Evolutionary conservation across 2,888 invertebrate species (phyloP), one percentile per base, ranked within the genome.

Genomic region (Tigriopus californicus): DNA sequence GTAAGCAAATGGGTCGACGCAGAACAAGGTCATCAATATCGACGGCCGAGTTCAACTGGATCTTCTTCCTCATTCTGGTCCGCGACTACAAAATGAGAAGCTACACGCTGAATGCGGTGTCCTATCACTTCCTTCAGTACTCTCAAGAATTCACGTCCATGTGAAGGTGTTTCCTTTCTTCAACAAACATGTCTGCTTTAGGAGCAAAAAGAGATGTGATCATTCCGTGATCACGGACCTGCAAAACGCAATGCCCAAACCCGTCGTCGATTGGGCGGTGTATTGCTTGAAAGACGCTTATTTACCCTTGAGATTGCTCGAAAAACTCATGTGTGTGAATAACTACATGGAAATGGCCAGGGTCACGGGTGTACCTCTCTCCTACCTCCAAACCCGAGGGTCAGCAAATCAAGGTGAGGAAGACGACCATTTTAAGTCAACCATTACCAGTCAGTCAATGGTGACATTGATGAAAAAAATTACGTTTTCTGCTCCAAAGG

Each of bases 291-390:
- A 98, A 75, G 98, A 99, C 77, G 97, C 98, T 0, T 86, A 90
- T 69, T 75, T 99, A 59, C 98, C 98, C 1, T 72, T 99, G 22
- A 80, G 91, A 64, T 75, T 99, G 48, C 74, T 99, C 55, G 90
- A 94, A 65, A 98, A 98, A 71, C 77, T 98, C 13, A 95, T 97
- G 90, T 92, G 90, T 67, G 84, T 99, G 66, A 91, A 97, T 61
- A 99, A 98, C 73, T 94, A 97, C 71, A 92, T 99, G 82, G 98
- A 99, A 79, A 99, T 99, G 98, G 92, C 98, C 6, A 82, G 98
- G 71, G 98, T 99, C 1, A 99, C 98, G 1, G 98, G 98, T 47
- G 97, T 99, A 0, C 87, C 97, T 0, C 75, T 99, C 41, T 79
- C 85, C 49, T 91, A 90, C 69, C 76, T 99, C 60, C 76, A 98